These are phyloP conservation scores for Trididemnum nubilum DNA, from an alignment of 23 tunicate species.

Conservation along the genomic window DNA sequence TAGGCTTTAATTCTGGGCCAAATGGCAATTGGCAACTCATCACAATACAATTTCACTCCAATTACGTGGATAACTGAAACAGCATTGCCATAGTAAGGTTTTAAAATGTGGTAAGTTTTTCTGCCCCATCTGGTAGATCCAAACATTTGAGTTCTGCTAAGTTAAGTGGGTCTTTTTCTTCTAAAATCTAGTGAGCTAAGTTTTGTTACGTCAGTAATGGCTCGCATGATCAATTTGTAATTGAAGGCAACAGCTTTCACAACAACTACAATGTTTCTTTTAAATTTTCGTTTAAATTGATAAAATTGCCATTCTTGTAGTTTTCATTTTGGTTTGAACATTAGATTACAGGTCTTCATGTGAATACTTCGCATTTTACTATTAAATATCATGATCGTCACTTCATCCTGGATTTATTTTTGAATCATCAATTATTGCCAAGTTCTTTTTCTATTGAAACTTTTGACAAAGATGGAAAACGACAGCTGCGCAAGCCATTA, in stretches of 20 bases:
- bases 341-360: background rate
- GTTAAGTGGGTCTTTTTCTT: background rate
- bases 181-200: background rate
- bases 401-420: slow-evolving; percentile 3
- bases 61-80: too few relatives aligned
- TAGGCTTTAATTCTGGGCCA: too few relatives aligned
- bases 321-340: too few relatives aligned
- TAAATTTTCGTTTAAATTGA: background rate
- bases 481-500: background rate
- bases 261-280: too few relatives aligned
- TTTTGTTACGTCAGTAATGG: too few relatives aligned
- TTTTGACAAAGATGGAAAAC: slow-evolving; percentile 4
- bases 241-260: too few relatives aligned
- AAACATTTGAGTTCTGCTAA: background rate
- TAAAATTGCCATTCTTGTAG: background rate
- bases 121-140: background rate
- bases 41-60: too few relatives aligned
- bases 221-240: too few relatives aligned
- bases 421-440: slow-evolving; percentile 1
- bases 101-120: too few relatives aligned
- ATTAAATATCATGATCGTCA: background rate
- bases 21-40: too few relatives aligned
- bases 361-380: background rate
- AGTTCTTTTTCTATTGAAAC: background rate
- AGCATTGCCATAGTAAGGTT: too few relatives aligned